phyloP scores from a whole-genome alignment of 2,888 invertebrate genomes.

The Amblyjoppa fuscipennis region DNA sequence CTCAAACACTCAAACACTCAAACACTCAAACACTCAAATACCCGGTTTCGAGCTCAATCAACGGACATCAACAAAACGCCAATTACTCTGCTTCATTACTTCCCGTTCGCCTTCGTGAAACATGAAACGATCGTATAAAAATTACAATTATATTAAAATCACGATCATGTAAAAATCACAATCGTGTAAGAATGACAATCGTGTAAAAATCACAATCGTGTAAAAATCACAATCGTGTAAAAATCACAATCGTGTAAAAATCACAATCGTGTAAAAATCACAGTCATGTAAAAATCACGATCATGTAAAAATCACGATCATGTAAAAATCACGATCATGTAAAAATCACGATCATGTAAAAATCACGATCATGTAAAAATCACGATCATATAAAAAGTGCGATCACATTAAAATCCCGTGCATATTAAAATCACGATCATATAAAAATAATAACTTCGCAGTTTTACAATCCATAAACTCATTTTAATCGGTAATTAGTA shows the following conservation, averaged over 20 bases:
- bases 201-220: no score
- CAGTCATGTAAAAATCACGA: no score
- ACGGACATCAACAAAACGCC: background rate
- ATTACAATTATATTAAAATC: no score
- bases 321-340: background rate
- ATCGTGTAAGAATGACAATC: no score
- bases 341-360: no score
- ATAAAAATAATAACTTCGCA: background rate
- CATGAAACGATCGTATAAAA: background rate
- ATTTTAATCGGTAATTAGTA: slow-evolving; percentile 32
- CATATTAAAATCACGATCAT: background rate
- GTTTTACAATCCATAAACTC: background rate
- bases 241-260: background rate
- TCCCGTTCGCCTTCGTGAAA: background rate
- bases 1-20: no score
- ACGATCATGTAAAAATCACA: no score
- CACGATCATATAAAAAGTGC: no score
- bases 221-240: background rate
- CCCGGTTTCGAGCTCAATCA: background rate
- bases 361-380: no score
- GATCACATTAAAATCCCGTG: no score
- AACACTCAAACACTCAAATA: no score
- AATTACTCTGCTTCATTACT: background rate
- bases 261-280: no score
- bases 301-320: background rate